Evolutionary conservation across 2,797 vertebrate genomes (phyloP), one percentile per base, ranked within the genome.

Genomic region (Coracias cyanogaster): DNA sequence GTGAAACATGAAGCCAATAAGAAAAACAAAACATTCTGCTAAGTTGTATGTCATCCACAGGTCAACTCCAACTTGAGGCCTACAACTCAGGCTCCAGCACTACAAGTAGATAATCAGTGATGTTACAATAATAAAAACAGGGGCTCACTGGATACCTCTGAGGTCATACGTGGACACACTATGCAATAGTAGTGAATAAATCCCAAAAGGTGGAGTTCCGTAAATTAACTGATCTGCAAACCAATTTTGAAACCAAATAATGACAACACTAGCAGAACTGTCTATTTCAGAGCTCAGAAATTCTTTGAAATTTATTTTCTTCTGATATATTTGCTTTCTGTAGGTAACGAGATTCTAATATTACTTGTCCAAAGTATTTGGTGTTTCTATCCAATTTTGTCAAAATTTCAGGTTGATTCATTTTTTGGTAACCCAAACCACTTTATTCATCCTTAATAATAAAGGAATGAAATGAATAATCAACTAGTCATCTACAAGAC

Each of bases 381-480:
- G 43, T 43, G 7, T 73, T 82, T 58, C 13, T 49, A 5, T 2
- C 1, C 5, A 43, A 0, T 81, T 91, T 73, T 57, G 20, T 57
- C 3, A 87, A 80, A 73, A 62, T 67, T 93, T 49, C 43, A 87
- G 17, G 8, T 82, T 79, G 16, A 25, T 62, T 45, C 2, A 15
- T 45, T 35, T 66, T 77, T 78, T 7, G 0, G 5, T 67, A 41
- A 80, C 52, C 21, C 29, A 70, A 69, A 71, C 10, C 14, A 45
- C 21, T 84, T 86, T 86, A 29, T 61, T 62, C 14, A 84, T 86
- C 29, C 29, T 61, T 69, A 74, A 49, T 77, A 69, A 67, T 84
- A 74, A 88, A 57, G 45, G 33, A 94, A 96, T 89, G 29, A 88
- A 57, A 94, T 90, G 55, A 94, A 94, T 94, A 88, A 91, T 78